Base-by-base conservation (phyloP, 2,797 vertebrate species). In the Ceryle rudis region DNA sequence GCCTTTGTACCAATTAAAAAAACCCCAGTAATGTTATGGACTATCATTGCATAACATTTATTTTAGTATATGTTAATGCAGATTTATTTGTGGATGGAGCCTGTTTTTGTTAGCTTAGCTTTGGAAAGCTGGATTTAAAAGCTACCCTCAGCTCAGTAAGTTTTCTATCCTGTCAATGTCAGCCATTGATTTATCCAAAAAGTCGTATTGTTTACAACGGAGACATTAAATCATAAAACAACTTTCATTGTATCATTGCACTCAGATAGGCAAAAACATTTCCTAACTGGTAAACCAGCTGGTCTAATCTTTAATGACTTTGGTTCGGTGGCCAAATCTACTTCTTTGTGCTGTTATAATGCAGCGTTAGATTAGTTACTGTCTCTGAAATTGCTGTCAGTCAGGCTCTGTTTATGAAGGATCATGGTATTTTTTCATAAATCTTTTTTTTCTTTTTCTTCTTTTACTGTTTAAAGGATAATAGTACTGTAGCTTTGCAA, bases 241-340 rank as follows among this genome's bases (percentile, higher is more conserved):
- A 71, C 95, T 95, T 90, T 88, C 96, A 89, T 88, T 84, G 95
- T 91, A n/a, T 95, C 97, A n/a, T 96, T 95, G 96, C 94, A 96
- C 95, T 97, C 96, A 92, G 81, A 88, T 62, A 79, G 95, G 96
- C 97, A 97, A 94, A 80, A 96, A 72, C 96, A 92, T 89, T 92
- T 97, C 96, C 90, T 95, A 97, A 88, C 97, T 95, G 95, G 94
- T 95, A 86, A 95, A 95, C 92, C 96, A 97, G 97, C 97, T 96
- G 90, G 90, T 94, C 95, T 95, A 60, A 96, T 97, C 96, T 96
- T 95, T 96, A 95, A 97, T 97, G 96, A 91, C 95, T 97, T 95
- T 29, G 16, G 41, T 97, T 97, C 73, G 10, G 96, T 95, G 97
- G 92, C 97, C 97, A 94, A 97, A 95, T 97, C 88, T 90, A 64